phyloP scores from a whole-genome alignment of 2,888 invertebrate species.

The Hirtodrosophila histrioides region DNA sequence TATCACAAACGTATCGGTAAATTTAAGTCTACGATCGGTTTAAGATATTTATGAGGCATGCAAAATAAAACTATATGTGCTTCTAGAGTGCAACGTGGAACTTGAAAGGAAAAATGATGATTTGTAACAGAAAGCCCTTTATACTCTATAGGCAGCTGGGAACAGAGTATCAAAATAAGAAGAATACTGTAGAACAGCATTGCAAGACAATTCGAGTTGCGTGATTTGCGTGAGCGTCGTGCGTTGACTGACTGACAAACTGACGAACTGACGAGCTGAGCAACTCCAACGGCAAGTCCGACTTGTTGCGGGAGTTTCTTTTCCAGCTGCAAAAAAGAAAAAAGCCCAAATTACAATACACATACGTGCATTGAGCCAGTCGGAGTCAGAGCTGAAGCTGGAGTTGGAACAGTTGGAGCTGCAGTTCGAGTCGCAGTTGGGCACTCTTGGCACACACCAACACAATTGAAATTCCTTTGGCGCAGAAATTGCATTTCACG shows the following conservation, averaged over 20 bases:
- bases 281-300: slow-evolving; percentile 18
- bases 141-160: too few relatives aligned
- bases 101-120: too few relatives aligned
- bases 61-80: too few relatives aligned
- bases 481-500: slow-evolving; percentile 83
- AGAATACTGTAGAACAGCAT: slow-evolving; percentile 25
- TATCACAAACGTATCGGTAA: too few relatives aligned
- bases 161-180: slow-evolving; percentile 1
- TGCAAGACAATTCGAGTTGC: slow-evolving; percentile 74
- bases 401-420: slow-evolving; percentile 15
- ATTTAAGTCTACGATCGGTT: too few relatives aligned
- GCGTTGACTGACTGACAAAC: slow-evolving; percentile 66
- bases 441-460: slow-evolving; percentile 61
- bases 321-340: slow-evolving; percentile 42
- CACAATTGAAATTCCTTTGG: slow-evolving; percentile 81
- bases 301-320: slow-evolving; percentile 66
- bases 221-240: slow-evolving; percentile 84
- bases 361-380: slow-evolving; percentile 37
- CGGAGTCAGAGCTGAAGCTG: slow-evolving; percentile 25
- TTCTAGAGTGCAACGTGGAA: too few relatives aligned
- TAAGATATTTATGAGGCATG: too few relatives aligned
- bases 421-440: slow-evolving; percentile 17
- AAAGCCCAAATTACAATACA: slow-evolving; percentile 63
- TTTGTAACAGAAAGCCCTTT: too few relatives aligned
- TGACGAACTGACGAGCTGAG: slow-evolving; percentile 39